phyloP scores from a whole-genome alignment of 2,888 invertebrate species.

The Cantharis rustica region DNA sequence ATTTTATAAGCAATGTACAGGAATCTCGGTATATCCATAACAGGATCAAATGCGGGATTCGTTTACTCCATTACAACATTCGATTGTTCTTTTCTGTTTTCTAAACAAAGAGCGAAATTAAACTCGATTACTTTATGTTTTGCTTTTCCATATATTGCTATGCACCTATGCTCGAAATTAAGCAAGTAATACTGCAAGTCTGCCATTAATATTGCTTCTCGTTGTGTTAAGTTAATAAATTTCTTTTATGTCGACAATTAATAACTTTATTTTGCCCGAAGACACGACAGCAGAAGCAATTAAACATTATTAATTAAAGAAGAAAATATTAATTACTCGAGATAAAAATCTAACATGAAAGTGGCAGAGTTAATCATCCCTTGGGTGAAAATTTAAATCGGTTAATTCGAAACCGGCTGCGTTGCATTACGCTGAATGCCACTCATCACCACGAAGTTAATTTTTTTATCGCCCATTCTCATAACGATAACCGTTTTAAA shows the following conservation, averaged over 20 bases:
- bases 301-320: neutral
- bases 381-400: neutral
- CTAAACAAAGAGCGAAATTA: neutral
- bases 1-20: conserved; percentile 40
- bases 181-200: too few relatives aligned
- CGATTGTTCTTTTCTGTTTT: conserved; percentile 27
- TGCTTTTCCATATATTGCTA: neutral
- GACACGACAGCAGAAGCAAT: neutral
- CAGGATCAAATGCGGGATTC: conserved; percentile 35
- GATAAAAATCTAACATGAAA: neutral
- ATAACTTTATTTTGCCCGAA: neutral
- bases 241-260: neutral
- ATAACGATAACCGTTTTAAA: neutral
- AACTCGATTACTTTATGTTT: neutral
- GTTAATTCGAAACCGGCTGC: neutral
- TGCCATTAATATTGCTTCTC: too few relatives aligned
- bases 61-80: conserved; percentile 35
- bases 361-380: neutral
- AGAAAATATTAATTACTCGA: neutral
- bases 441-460: neutral
- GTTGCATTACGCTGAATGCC: neutral
- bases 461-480: neutral
- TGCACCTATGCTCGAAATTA: neutral
- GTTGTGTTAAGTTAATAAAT: neutral
- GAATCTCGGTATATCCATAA: conserved; percentile 39